Percentiles rank a stretch among this genome's conserved stretches.
Evolutionary conservation across 2,797 vertebrate genomes (phyloP).

Genomic region (Rhynchonycteris naso): DNA sequence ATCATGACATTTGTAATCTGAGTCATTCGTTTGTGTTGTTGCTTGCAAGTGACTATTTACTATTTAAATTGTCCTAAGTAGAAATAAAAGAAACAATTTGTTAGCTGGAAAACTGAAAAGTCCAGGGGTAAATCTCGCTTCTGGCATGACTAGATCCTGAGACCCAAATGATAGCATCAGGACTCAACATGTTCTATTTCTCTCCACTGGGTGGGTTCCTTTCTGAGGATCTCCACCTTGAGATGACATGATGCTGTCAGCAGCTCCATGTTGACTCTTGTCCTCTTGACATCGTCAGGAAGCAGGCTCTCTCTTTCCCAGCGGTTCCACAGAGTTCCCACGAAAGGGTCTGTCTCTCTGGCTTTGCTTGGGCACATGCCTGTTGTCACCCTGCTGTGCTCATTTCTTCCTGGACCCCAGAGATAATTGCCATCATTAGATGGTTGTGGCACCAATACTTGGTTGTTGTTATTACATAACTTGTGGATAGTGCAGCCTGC

Average conservation of each 20-base stretch:
- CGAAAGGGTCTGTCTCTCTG: not conserved
- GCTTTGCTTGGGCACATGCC: not conserved
- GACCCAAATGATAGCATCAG: not conserved
- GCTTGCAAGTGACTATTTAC: conserved; percentile 50
- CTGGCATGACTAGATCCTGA: not conserved
- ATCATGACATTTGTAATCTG: conserved; percentile 58
- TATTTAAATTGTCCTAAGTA: conserved; percentile 57
- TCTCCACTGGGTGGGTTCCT: not conserved
- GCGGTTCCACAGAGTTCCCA: not conserved
- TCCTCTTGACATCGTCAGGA: not conserved
- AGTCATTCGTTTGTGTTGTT: conserved; percentile 50
- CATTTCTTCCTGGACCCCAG: not conserved
- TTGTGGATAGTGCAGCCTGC: not conserved
- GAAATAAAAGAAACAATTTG: conserved; percentile 46
- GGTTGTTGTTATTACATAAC: not conserved
- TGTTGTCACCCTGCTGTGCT: not conserved
- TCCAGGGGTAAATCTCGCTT: not conserved
- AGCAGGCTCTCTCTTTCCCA: not conserved
- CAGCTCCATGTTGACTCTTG: not conserved
- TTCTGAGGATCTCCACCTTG: not conserved
- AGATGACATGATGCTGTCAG: not conserved
- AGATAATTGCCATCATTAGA: not conserved
- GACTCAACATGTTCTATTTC: not conserved
- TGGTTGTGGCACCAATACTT: not conserved
- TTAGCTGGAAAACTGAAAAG: conserved; percentile 18